Evolutionary conservation across 2,113 vertebrate species (phyloP), one percentile per base, ranked within the genome.

Genomic region (Leuciscus idus): DNA sequence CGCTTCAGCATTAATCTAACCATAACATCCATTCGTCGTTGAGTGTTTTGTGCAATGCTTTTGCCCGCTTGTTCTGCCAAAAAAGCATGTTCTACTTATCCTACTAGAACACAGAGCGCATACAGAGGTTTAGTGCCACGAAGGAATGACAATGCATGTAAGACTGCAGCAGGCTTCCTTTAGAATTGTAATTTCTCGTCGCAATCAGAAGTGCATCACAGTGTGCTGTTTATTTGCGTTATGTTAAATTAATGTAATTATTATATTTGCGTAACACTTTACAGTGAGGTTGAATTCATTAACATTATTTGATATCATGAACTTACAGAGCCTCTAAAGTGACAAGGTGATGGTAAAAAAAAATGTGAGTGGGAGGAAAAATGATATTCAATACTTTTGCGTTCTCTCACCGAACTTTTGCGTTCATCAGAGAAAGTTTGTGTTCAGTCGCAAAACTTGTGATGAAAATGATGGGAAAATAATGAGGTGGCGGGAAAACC

Each of bases 61-160:
- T 61, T 26, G 13, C 73, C 68, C 64, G 17, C 64, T 84, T 48
- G 12, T 78, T 52, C 52, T 59, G 74, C 79, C 68, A 87, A 84
- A 61, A 76, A 48, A 75, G 87, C 87, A 88, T 88, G 87, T 30
- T 62, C 10, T 64, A 61, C 26, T 28, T 81, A 21, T 39, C 43
- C 66, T 43, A 23, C 21, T 26, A 28, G 72, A 74, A 64, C 21
- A 23, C 36, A 2, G 80, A 70, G 68, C 81, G 21, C n/a, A n/a
- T 61, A 19, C 74, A 81, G 75, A 74, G 74, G 79, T 88, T 86
- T 75, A 84, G 77, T 70, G 85, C 76, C 77, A 85, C 33, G 15
- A 75, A 4, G 4, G n/a, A 43, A 15, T 50, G 55, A 46, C 11
- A 61, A 28, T 66, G 50, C 48, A 79, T 26, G 48, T 28, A 15